Base-by-base conservation (phyloP, 2,888 invertebrate genomes). In the Dioctria linearis region DNA sequence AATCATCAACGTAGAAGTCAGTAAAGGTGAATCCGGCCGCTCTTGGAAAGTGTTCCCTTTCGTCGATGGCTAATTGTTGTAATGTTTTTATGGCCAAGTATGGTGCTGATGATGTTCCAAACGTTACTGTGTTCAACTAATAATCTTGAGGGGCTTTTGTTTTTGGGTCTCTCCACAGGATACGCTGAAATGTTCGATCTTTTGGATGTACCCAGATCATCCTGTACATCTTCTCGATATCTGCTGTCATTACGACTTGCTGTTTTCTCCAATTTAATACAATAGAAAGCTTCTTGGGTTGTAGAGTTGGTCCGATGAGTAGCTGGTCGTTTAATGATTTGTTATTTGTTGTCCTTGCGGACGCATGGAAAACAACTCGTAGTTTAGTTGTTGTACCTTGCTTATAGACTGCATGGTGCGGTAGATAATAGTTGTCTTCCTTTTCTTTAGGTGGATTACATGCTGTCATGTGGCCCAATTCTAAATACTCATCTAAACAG, bases 81-180 rank as follows among this genome's bases (percentile, higher is more conserved):
- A 75, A 25, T n/a, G 57, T 57, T 57, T 42, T 54, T 57, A 75
- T 57, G 13, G 73, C 54, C 40, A 75, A 39, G 42, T 25, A 25
- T 0, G 25, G 25, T 25, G 25, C 25, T 25, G 25, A 25, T 0
- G 25, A 25, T 25, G 25, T 25, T 25, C 25, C 25, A 25, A 25
- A 25, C 25, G 25, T 25, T 2, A 25, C 25, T 0, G 25, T 25
- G 25, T 25, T 25, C 25, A 25, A 25, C 25, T 25, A 2, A 25
- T 25, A 25, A 25, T 25, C 25, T 25, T 57, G 54, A 6, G 54
- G 73, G 4, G 73, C 73, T 25, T 54, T 37, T 40, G 37, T 6
- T 39, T 4, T 11, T 4, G 73, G 43, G 37, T 75, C 11, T 57
- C 73, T 75, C 73, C 73, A 57, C 9, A 75, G 5, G 5, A 75